These are phyloP conservation scores for Colius striatus DNA, from an alignment of 2,113 vertebrate species.

Conservation along the genomic window DNA sequence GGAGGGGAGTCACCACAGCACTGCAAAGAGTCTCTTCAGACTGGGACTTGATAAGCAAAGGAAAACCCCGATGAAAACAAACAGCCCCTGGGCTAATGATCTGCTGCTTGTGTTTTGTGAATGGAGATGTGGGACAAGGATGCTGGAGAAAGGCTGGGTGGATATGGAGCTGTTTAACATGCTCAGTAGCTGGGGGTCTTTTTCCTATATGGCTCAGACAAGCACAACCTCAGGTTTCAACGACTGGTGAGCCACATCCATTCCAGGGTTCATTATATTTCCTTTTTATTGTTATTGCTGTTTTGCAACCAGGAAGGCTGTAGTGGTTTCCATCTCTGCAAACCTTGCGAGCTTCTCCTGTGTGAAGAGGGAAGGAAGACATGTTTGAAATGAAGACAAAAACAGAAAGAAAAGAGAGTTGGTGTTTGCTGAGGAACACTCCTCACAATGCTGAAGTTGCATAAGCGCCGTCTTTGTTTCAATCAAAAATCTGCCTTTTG, in stretches of 20 bases:
- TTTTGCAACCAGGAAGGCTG: constrained; percentile 18
- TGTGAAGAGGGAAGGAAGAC: constrained; percentile 11
- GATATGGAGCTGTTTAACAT: background rate
- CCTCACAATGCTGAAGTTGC: constrained; percentile 70
- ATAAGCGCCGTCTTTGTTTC: constrained; percentile 58
- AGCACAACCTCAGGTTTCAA: constrained; percentile 55
- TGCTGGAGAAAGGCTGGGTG: background rate
- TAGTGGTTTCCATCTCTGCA: constrained; percentile 37
- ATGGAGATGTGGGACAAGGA: background rate
- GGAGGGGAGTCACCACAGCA: constrained; percentile 1
- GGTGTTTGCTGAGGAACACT: constrained; percentile 57
- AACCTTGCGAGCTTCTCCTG: background rate
- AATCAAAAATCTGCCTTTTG: constrained; percentile 46
- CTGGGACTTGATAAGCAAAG: constrained; percentile 42
- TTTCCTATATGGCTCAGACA: constrained; percentile 28
- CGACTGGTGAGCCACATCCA: constrained; percentile 65
- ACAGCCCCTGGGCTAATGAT: background rate
- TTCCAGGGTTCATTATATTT: constrained; percentile 4
- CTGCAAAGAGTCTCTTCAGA: background rate
- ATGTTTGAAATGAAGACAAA: constrained; percentile 23
- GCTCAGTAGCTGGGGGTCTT: constrained; percentile 19
- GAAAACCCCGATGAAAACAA: constrained; percentile 23
- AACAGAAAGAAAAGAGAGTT: background rate
- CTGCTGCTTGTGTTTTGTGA: constrained; percentile 2
- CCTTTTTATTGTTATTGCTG: constrained; percentile 46